phyloP scores from a whole-genome alignment of 2,113 vertebrate species.

The Maylandia zebra region DNA sequence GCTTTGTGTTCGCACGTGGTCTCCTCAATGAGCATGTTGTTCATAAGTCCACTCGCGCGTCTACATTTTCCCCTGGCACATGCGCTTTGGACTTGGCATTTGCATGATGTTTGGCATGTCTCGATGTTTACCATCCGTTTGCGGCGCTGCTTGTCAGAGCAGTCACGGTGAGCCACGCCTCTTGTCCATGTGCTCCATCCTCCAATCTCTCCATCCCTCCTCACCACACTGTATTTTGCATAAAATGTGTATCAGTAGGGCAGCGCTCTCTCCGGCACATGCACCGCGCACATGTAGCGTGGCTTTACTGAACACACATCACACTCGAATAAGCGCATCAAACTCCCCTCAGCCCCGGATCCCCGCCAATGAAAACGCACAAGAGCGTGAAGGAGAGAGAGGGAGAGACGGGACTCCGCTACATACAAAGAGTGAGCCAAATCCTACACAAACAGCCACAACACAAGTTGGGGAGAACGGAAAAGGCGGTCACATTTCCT shows the following conservation, averaged over 20 bases:
- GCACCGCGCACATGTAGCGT: constrained; percentile 67
- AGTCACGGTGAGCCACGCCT: constrained; percentile 77
- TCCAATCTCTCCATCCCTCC: constrained; percentile 33
- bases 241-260: constrained; percentile 81
- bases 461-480: constrained; percentile 41
- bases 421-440: constrained; percentile 46
- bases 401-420: constrained; percentile 23
- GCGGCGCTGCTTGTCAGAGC: not conserved
- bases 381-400: constrained; percentile 34
- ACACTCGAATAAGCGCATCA: constrained; percentile 61
- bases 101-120: constrained; percentile 4
- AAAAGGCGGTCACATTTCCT: constrained; percentile 61
- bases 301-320: constrained; percentile 57
- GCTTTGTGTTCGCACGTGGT: not conserved
- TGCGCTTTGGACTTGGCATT: constrained; percentile 24
- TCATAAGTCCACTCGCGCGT: not conserved
- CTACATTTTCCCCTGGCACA: constrained; percentile 9
- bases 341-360: constrained; percentile 47
- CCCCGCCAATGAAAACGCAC: constrained; percentile 66
- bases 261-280: constrained; percentile 70
- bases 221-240: constrained; percentile 62
- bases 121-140: constrained; percentile 33
- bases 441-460: constrained; percentile 39
- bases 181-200: constrained; percentile 63
- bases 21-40: not conserved